Evolutionary conservation across 2,888 invertebrate genomes (phyloP), one percentile per base, ranked within the genome.

Genomic region (Aspidiotus rigidus): DNA sequence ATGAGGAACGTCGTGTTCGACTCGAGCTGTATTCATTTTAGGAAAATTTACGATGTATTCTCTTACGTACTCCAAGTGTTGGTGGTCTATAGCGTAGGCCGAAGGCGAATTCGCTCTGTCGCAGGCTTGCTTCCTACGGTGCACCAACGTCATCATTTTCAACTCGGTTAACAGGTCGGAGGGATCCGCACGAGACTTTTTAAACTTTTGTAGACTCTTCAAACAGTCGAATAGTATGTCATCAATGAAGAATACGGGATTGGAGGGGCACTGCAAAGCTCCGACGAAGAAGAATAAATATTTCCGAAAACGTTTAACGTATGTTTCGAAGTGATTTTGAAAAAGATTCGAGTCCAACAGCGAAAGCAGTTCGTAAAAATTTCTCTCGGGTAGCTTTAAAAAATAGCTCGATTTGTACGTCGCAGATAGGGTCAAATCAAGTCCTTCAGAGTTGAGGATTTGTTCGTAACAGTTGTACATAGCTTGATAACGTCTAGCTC

Each of bases 221-320:
- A 66, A 17, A 57, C 66, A 66, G 13, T 66, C 66, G 53, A 44
- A 66, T n/a, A 66, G 60, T 11, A 40, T 13, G 11, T 59, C 59
- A 49, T 66, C 66, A 10, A 66, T 66, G 49, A 66, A 59, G 39
- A 66, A 66, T 17, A 66, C 44, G 1, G 66, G 66, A 8, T 59
- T 57, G 28, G 8, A 7, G 9, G 7, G 7, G 9, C 17, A 11
- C n/a, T 55, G 15, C 3, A 64, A 39, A 13, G 66, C 66, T 15
- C 56, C 13, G 1, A 59, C 28, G 15, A 66, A 66, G 39, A 66
- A 66, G 49, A 66, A 60, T 15, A 66, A 44, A 39, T 59, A 66
- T n/a, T 66, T 66, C 15, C 44, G 13, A n/a, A 66, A 66, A 9
- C 41, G 59, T 44, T 66, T 13, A 9, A 60, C 15, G 41, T 66